Evolutionary conservation across 2,888 invertebrate genomes (phyloP), one percentile per base, ranked within the genome.

Genomic region (Platycheirus rosarum): DNA sequence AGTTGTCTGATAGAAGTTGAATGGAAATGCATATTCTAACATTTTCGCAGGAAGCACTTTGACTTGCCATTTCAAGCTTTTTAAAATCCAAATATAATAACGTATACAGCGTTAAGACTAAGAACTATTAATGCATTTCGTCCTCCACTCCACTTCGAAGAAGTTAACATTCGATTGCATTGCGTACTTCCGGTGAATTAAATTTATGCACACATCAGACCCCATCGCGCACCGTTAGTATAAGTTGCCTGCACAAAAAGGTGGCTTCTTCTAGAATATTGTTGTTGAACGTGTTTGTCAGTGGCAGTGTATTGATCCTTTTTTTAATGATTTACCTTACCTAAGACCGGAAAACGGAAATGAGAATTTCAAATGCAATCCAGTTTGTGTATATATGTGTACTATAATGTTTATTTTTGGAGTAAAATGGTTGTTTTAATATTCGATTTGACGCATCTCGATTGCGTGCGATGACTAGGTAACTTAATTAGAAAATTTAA

Each of bases 351-450:
- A 82, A 82, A 71, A 46, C 16, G 82, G 77, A 82, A 82, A 82
- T 82, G 82, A 82, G 82, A 82, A 68, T 77, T 82, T 82, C 68
- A 82, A 82, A 71, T 82, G 76, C 53, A 71, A 62, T 71, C 14
- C 51, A 75, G 49, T 48, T 53, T 70, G 29, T 6, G 6, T 4
- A 23, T n/a, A n/a, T n/a, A n/a, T n/a, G n/a, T n/a, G 6, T 23
- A 53, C 37, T 35, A 29, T 37, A 62, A 68, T 46, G 66, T 53
- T 60, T 46, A 65, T 49, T 49, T 55, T 70, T 18, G 35, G 55
- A 65, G 11, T 49, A 29, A 51, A 78, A 51, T 46, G 16, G 7
- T 51, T 63, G 18, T 16, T 6, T 32, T n/a, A n/a, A 46, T 60
- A 69, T 75, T 75, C 57, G 14, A 35, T 44, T 55, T 82, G 71